Evolutionary conservation across 2,888 invertebrate genomes (phyloP).

Genomic region (Silvanus unidentatus): DNA sequence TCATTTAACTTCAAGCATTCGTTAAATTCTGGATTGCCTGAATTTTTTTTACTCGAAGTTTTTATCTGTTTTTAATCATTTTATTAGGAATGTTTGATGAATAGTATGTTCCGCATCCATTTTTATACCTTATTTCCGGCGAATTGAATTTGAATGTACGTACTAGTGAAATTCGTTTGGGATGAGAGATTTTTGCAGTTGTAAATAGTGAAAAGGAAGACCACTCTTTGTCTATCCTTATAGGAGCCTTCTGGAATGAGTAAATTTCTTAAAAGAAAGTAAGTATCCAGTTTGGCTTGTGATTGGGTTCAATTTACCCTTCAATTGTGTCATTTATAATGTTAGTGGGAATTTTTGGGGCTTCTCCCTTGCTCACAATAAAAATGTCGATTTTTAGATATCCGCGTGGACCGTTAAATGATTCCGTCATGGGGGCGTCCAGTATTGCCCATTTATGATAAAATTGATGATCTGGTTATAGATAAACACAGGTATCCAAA

Average conservation of each 20-base stretch:
- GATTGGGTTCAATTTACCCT: slow-evolving; percentile 47
- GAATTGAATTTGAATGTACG: slow-evolving; percentile 57
- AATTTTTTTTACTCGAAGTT: slow-evolving; percentile 59
- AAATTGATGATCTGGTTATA: slow-evolving; percentile 65
- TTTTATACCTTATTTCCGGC: slow-evolving; percentile 54
- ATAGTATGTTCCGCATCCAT: too few relatives aligned
- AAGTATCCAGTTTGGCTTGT: too few relatives aligned
- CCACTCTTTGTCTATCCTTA: slow-evolving; percentile 48
- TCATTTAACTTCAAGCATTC: slow-evolving; percentile 73
- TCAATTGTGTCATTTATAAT: slow-evolving; percentile 64
- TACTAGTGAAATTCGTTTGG: slow-evolving; percentile 14
- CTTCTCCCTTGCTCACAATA: slow-evolving; percentile 65
- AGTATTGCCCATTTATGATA: slow-evolving; percentile 83
- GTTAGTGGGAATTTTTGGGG: slow-evolving; percentile 52
- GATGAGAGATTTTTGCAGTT: slow-evolving; percentile 43
- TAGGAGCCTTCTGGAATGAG: slow-evolving; percentile 54
- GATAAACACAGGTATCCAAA: too few relatives aligned
- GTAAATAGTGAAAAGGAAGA: slow-evolving; percentile 54
- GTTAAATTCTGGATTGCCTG: slow-evolving; percentile 64
- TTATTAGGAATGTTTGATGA: slow-evolving; percentile 8
- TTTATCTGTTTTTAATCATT: slow-evolving; percentile 38
- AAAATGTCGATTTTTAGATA: slow-evolving; percentile 77
- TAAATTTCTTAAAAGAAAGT: slow-evolving; percentile 53
- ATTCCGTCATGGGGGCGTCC: slow-evolving; percentile 52
- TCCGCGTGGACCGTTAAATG: slow-evolving; percentile 54